Base-by-base conservation (phyloP, 2,113 vertebrate genomes). In the Larimichthys crocea region DNA sequence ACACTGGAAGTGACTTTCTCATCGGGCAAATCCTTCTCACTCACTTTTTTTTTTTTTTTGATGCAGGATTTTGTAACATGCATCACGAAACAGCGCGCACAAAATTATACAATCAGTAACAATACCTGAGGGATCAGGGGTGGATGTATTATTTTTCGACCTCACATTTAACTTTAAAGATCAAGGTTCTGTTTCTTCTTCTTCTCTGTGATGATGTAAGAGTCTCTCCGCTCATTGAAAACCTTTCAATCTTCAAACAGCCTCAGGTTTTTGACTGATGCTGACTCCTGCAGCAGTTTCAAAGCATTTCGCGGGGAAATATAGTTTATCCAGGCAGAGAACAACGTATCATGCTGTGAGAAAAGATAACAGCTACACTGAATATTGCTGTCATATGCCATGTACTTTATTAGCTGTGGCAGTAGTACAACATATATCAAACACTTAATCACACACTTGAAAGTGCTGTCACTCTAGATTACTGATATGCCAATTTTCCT, bases 331-430 rank as follows among this genome's bases (percentile, higher is more conserved):
- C 76, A 46, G 0, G 2, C 11, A 57, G 70, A 85, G 60, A 84
- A 80, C 62, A 85, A 79, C 0, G 20, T 62, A 76, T 80, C 50
- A 3, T 60, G 67, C 50, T 77, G 85, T 15, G 26, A 72, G 86
- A 62, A 9, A 57, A 67, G 65, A 77, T 14, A 35, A 64, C 19
- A 74, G 68, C 29, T 24, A 20, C 53, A 78, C 26, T 48, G 46
- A 40, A 31, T 17, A 19, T 15, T 3, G 10, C 17, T 64, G 53
- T 29, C 40, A 46, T 69, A 53, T 31, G n/a, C 4, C 7, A 1
- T 46, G 19, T 12, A 0, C 70, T 31, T 2, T 56, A 50, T 67
- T 79, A 53, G 57, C 52, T 69, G 64, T 72, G n/a, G 35, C 20
- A 44, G 20, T 3, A 4, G 44, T 11, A 2, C 44, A 49, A 42